Evolutionary conservation across 2,888 invertebrate species (phyloP).

Genomic region (Aphodius sticticus): DNA sequence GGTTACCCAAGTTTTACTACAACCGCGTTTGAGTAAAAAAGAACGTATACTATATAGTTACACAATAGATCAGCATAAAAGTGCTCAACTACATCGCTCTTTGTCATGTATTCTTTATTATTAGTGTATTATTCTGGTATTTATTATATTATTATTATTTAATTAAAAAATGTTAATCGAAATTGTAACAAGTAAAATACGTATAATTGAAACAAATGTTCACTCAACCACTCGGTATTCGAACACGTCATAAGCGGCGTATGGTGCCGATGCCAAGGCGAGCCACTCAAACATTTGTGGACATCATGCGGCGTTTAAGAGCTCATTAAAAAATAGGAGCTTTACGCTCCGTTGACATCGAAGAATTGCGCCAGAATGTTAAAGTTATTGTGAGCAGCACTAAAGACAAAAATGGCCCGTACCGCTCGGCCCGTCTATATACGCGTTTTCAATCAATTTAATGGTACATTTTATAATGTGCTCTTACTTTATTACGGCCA

Average conservation of each 20-base stretch:
- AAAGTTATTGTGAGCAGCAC: conserved; percentile 27
- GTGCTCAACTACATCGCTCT: no score
- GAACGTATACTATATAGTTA: no score
- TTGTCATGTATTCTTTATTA: no score
- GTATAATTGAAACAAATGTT: no score
- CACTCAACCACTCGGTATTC: no score
- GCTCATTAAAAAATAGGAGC: conserved; percentile 34
- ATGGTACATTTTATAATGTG: conserved; percentile 23
- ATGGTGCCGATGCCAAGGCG: not conserved
- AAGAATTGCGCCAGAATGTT: conserved; percentile 29
- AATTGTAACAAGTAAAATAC: no score
- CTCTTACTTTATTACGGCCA: conserved; percentile 17
- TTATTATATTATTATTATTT: no score
- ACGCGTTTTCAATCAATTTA: conserved; percentile 21
- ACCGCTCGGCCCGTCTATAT: not conserved
- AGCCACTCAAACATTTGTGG: conserved; percentile 26
- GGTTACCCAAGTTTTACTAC: no score
- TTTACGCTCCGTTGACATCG: conserved; percentile 34
- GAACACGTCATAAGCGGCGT: not conserved
- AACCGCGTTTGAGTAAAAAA: no score
- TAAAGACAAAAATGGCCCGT: not conserved
- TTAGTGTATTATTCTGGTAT: no score
- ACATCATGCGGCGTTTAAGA: conserved; percentile 31
- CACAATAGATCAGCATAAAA: no score
- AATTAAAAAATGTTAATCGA: no score